Percentiles rank a stretch among this genome's conserved stretches.
Evolutionary conservation across 2,113 vertebrate genomes (phyloP).

Genomic region (Mirza zaza): DNA sequence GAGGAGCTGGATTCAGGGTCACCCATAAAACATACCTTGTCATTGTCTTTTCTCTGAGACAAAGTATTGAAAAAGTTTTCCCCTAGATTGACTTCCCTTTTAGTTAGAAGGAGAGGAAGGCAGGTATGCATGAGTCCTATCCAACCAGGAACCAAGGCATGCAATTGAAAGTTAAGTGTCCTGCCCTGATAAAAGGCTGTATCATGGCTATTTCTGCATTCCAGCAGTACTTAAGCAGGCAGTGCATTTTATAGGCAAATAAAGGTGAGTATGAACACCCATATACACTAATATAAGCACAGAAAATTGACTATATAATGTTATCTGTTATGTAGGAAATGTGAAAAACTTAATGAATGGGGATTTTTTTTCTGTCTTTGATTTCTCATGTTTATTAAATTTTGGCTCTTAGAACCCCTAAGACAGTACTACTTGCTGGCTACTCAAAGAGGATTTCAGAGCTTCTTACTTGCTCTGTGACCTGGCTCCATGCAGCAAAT

Average conservation of each 20-base stretch:
- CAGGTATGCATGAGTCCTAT: background rate
- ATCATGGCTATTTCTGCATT: background rate
- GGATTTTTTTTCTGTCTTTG: background rate
- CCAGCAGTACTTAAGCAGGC: background rate
- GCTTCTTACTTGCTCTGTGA: background rate
- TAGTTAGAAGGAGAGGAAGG: background rate
- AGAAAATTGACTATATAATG: background rate
- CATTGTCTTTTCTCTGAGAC: background rate
- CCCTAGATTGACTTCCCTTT: background rate
- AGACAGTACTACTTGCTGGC: background rate
- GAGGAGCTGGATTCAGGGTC: background rate
- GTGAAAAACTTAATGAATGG: background rate
- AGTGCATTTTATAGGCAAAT: background rate
- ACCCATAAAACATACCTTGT: background rate
- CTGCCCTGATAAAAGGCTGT: background rate
- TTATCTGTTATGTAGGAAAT: background rate
- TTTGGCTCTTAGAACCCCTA: background rate
- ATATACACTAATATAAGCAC: background rate
- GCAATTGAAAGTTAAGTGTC: background rate
- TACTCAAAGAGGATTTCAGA: background rate
- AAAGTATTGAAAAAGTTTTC: background rate
- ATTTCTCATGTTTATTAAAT: background rate
- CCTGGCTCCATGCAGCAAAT: background rate
- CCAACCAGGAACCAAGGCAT: background rate
- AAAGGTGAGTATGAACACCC: background rate